Percentiles rank a stretch among this genome's conserved stretches.
Evolutionary conservation across 2,797 vertebrate species (phyloP).

Genomic region (Muscicapa striata): DNA sequence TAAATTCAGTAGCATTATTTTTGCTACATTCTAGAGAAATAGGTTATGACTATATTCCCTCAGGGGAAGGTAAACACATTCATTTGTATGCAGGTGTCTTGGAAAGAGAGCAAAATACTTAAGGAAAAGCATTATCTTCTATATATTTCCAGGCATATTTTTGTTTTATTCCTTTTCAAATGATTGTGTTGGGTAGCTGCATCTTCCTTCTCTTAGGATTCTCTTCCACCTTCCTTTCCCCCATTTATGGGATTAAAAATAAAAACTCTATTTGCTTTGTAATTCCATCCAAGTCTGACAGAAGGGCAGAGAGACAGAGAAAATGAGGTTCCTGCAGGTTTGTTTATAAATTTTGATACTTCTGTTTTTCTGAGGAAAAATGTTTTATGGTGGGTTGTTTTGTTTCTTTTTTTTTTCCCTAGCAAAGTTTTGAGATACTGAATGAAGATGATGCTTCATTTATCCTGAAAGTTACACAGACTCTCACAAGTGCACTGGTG

Average conservation of each 20-base stretch:
- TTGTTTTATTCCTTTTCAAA: not conserved
- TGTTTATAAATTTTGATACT: not conserved
- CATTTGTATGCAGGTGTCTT: not conserved
- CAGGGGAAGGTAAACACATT: not conserved
- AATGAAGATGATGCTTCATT: slow-evolving; percentile 86
- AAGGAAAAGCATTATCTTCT: not conserved
- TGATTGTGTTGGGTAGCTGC: not conserved
- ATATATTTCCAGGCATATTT: not conserved
- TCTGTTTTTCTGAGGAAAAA: not conserved
- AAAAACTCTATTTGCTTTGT: not conserved
- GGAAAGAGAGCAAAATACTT: not conserved
- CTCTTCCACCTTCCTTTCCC: not conserved
- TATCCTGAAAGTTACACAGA: slow-evolving; percentile 88
- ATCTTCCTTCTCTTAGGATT: not conserved
- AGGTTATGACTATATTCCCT: not conserved
- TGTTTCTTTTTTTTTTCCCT: not conserved
- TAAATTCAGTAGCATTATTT: not conserved
- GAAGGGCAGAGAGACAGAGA: not conserved
- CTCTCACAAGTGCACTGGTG: slow-evolving; percentile 86
- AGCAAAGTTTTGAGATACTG: slow-evolving; percentile 86
- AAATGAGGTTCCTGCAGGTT: not conserved
- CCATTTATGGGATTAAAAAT: not conserved
- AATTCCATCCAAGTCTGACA: not conserved
- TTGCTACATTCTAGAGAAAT: not conserved
- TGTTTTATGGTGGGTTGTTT: not conserved